A percentile compares a stretch with the other conserved stretches of the same genome.
These are phyloP conservation scores for Machaerirhynchus nigripectus DNA, from an alignment of 2,113 vertebrate species.

Conservation along the genomic window DNA sequence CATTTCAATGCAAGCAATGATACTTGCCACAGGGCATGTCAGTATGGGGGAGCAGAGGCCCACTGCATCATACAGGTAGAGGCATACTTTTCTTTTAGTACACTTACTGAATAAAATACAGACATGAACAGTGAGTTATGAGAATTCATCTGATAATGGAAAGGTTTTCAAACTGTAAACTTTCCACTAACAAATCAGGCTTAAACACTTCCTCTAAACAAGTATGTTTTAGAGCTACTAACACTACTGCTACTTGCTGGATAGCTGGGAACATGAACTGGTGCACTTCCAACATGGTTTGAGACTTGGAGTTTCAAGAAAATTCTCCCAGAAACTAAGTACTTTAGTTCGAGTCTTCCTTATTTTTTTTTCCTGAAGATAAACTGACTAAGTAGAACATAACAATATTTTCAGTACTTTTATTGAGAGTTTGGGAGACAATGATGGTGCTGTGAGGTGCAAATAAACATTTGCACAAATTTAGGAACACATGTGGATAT, in stretches of 20 bases:
- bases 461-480: neutral
- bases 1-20: neutral
- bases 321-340: neutral
- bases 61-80: neutral
- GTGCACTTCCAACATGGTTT: neutral
- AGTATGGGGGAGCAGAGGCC: neutral
- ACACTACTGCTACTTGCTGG: neutral
- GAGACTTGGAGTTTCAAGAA: neutral
- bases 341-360: neutral
- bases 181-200: neutral
- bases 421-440: neutral
- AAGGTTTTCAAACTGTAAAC: neutral
- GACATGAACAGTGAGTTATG: neutral
- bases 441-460: rapidly evolving
- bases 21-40: neutral
- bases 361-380: neutral
- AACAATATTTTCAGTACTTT: neutral
- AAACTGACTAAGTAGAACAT: neutral
- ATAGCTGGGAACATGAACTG: neutral
- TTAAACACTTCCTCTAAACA: neutral
- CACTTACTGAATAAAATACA: neutral
- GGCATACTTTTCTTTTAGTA: neutral
- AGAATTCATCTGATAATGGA: neutral
- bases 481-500: neutral
- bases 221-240: neutral